Evolutionary conservation across 2,888 invertebrate species (phyloP).

Genomic region (Phania funesta): DNA sequence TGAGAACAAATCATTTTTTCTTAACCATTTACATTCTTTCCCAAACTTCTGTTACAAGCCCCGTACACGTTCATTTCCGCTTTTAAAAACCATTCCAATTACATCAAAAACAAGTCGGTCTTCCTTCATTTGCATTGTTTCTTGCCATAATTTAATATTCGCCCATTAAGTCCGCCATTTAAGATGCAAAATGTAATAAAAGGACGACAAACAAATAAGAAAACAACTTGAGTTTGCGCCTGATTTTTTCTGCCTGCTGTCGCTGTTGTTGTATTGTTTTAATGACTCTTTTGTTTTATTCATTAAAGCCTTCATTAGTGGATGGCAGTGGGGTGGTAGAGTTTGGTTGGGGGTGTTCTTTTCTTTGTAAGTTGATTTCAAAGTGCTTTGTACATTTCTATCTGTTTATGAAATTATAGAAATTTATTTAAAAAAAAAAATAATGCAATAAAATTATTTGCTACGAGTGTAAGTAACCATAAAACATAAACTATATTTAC

Average conservation of each 20-base stretch:
- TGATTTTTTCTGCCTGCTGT: not conserved
- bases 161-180: constrained; percentile 79
- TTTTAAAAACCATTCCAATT: constrained; percentile 62
- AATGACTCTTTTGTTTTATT: constrained; percentile 61
- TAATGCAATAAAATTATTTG: not conserved
- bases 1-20: not conserved
- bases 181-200: constrained; percentile 70
- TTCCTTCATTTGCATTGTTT: constrained; percentile 65
- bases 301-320: constrained; percentile 61
- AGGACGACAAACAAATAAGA: constrained; percentile 35
- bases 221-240: constrained; percentile 51
- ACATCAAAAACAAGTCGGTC: constrained; percentile 66
- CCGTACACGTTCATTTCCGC: constrained; percentile 54
- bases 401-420: too few species aligned
- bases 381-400: not conserved
- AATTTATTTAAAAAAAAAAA: too few species aligned
- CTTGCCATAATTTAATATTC: constrained; percentile 80
- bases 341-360: constrained; percentile 19
- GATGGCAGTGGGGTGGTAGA: not conserved
- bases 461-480: not conserved
- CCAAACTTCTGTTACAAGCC: not conserved
- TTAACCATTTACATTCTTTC: not conserved
- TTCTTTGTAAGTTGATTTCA: not conserved
- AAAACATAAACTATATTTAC: constrained; percentile 35
- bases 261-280: constrained; percentile 27